Evolutionary conservation across 2,797 vertebrate species (phyloP), one percentile per base, ranked within the genome.

Genomic region (Gadopsis marmoratus): DNA sequence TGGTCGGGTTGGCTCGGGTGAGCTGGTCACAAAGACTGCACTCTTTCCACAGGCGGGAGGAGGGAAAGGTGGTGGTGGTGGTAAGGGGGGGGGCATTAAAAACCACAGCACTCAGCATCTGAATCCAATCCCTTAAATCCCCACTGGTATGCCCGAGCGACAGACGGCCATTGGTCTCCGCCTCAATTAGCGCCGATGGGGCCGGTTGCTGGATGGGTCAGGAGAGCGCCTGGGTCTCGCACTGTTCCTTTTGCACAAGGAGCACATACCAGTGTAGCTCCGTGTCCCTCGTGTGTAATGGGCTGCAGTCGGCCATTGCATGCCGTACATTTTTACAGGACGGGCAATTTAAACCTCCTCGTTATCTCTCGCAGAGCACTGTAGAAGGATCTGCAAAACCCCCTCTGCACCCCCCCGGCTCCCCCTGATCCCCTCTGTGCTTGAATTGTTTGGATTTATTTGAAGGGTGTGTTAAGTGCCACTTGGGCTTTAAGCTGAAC

Each of bases 101-200:
- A 94, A 93, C 82, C 89, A 86, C 92, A 79, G 79, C 91, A 93
- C 93, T 93, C 92, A 94, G 94, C 93, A 93, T 91, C 91, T 91
- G 90, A 94, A 93, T 92, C 91, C 91, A 93, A 95, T 95, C 94
- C 93, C 89, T 93, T 79, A 95, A 95, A 95, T 95, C 95, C 94
- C 86, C 60, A 47, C 89, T 94, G 95, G 95, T 92, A 95, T 94
- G 94, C 92, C 64, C 56, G 47, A 69, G 66, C 86, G 62, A 84
- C 90, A 90, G 88, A 78, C 76, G 85, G 80, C 88, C 84, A 84
- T 87, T 88, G 85, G 93, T 89, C 91, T 92, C 85, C 61, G 77
- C 90, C 89, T 93, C 91, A 91, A 93, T 94, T 94, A 94, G 86
- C 62, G 55, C 69, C 67, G 88, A 92, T 89, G 88, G 81, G 81